A percentile compares a stretch with the other conserved stretches of the same genome.
phyloP scores from a whole-genome alignment of 2,113 vertebrate species.

The Panurus biarmicus region DNA sequence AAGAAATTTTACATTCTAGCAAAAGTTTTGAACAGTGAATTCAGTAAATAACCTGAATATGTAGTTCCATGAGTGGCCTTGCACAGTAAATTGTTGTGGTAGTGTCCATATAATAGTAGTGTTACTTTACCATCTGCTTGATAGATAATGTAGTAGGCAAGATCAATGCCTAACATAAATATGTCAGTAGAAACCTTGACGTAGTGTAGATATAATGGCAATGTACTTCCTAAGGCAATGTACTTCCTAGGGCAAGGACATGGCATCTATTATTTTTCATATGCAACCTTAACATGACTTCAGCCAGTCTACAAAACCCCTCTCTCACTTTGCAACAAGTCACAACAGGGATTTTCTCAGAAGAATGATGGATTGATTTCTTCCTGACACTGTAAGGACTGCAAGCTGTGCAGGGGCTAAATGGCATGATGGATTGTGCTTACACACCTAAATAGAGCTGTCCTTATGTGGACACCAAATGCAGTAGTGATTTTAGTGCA shows the following conservation, averaged over 20 bases:
- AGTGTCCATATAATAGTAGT: background rate
- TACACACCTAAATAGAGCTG: background rate
- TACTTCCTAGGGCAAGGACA: background rate
- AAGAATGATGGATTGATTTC: background rate
- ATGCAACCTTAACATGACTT: background rate
- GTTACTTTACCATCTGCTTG: background rate
- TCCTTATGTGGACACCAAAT: background rate
- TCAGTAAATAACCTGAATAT: background rate
- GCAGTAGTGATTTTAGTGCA: background rate
- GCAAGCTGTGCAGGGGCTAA: background rate
- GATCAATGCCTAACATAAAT: background rate
- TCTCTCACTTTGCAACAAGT: background rate
- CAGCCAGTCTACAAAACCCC: background rate
- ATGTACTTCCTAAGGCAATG: background rate
- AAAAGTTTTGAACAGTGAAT: background rate
- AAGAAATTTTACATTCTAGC: background rate
- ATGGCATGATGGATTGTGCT: background rate
- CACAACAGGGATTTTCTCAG: background rate
- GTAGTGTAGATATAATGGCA: background rate
- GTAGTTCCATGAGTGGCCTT: background rate
- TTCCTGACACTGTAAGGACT: background rate
- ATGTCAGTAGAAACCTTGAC: background rate
- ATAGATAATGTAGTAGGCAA: background rate
- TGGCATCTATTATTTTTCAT: background rate
- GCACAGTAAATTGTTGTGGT: background rate